These are phyloP conservation scores for Salminus brasiliensis DNA, from an alignment of 2,113 vertebrate genomes.

Conservation along the genomic window DNA sequence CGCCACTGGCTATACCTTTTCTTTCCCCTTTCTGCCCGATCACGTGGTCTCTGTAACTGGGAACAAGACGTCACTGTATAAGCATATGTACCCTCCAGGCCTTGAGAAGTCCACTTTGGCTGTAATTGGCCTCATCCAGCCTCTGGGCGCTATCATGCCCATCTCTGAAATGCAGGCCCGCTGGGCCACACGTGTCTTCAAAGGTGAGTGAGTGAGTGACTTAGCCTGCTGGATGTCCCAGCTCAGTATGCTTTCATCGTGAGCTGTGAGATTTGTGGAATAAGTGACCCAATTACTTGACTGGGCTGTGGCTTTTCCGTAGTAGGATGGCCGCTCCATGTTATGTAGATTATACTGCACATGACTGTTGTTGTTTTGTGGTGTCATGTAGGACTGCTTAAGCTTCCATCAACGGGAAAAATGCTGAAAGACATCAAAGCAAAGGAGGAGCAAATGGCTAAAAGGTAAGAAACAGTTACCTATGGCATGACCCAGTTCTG, in stretches of 20 bases:
- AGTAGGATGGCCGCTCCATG: neutral
- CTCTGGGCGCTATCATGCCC: constrained; percentile 90
- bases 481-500: too few species aligned
- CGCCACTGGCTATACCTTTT: constrained; percentile 89
- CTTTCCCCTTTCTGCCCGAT: constrained; percentile 85
- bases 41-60: constrained; percentile 72
- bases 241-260: neutral
- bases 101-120: constrained; percentile 84
- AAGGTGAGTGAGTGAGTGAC: constrained; percentile 72
- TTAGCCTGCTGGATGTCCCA: neutral
- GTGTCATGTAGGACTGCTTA: constrained; percentile 68
- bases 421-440: constrained; percentile 80
- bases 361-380: neutral
- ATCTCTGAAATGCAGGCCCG: constrained; percentile 88
- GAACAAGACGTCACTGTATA: constrained; percentile 84
- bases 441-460: constrained; percentile 75
- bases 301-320: neutral
- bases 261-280: neutral
- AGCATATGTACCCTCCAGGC: constrained; percentile 80
- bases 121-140: constrained; percentile 88
- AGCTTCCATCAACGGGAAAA: constrained; percentile 69
- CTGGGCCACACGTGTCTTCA: constrained; percentile 86
- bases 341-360: neutral
- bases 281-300: neutral
- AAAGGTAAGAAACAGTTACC: constrained; percentile 65